A percentile compares a stretch with the other conserved stretches of the same genome.
phyloP scores from a whole-genome alignment of 2,113 vertebrate species.

The Tringa solitaria region DNA sequence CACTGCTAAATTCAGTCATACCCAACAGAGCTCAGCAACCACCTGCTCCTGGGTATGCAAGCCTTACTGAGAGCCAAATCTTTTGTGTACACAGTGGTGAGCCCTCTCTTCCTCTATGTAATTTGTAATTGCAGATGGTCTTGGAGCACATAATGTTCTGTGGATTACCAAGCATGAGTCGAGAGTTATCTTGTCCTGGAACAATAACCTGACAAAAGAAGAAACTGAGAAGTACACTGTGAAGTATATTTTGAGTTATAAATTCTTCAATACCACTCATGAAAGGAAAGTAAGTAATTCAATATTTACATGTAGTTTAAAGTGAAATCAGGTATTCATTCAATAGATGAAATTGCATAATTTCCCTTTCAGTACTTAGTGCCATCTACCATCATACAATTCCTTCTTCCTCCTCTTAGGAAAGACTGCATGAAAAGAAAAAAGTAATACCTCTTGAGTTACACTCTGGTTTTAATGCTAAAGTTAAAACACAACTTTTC shows the following conservation, averaged over 20 bases:
- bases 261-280: slow-evolving; percentile 18
- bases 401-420: slow-evolving; percentile 6
- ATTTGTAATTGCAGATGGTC: slow-evolving; percentile 23
- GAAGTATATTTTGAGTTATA: slow-evolving; percentile 56
- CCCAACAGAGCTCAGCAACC: background rate
- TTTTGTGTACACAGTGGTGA: background rate
- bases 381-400: background rate
- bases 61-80: background rate
- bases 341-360: background rate
- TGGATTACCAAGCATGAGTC: background rate
- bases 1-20: background rate
- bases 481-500: slow-evolving; percentile 57
- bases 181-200: slow-evolving; percentile 36
- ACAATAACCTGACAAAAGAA: slow-evolving; percentile 42
- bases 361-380: background rate
- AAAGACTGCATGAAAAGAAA: slow-evolving; percentile 13
- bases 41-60: background rate
- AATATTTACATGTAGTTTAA: background rate
- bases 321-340: background rate
- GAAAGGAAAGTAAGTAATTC: slow-evolving; percentile 41
- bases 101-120: background rate
- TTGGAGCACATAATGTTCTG: background rate
- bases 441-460: slow-evolving; percentile 29
- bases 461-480: slow-evolving; percentile 51
- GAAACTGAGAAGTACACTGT: slow-evolving; percentile 32